Percentiles rank a stretch among this genome's conserved stretches.
These are phyloP conservation scores for Sinocyclocheilus anophthalmus DNA, from an alignment of 2,113 vertebrate species.

Conservation along the genomic window DNA sequence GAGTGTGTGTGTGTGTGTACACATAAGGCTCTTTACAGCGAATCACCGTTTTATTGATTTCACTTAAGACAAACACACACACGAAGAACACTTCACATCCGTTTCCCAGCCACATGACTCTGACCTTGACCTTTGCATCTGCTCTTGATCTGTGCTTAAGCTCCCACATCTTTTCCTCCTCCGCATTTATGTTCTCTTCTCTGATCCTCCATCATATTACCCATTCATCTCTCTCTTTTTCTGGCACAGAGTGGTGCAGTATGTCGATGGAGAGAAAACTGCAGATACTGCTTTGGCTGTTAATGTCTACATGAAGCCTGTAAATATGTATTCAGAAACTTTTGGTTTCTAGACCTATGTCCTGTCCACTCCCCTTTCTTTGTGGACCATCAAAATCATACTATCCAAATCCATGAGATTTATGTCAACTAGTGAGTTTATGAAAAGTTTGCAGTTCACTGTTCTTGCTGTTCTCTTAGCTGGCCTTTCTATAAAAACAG, in stretches of 20 bases:
- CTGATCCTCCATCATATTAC: not conserved
- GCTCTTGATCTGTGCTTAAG: slow-evolving; percentile 29
- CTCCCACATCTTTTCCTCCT: slow-evolving; percentile 27
- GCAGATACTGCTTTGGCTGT: slow-evolving; percentile 26
- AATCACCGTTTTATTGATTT: slow-evolving; percentile 47
- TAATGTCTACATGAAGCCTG: slow-evolving; percentile 1
- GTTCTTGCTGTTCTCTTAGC: not conserved
- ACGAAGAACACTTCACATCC: slow-evolving; percentile 1
- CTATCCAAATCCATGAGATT: not conserved
- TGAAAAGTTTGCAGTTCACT: not conserved
- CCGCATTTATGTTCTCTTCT: not conserved
- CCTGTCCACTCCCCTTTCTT: not conserved
- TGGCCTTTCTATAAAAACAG: not conserved
- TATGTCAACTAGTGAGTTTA: not conserved
- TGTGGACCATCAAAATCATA: not conserved
- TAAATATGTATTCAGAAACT: not conserved
- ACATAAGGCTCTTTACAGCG: slow-evolving; percentile 4
- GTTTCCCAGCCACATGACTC: slow-evolving; percentile 15
- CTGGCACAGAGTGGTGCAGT: slow-evolving; percentile 5
- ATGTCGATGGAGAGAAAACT: not conserved
- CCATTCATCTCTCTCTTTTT: slow-evolving; percentile 30
- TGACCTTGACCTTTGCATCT: slow-evolving; percentile 35
- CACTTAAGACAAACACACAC: slow-evolving; percentile 18
- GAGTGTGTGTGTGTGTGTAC: not conserved
- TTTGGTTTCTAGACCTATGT: not conserved